phyloP scores from a whole-genome alignment of 2,113 vertebrate species.

The Amphilophus citrinellus region DNA sequence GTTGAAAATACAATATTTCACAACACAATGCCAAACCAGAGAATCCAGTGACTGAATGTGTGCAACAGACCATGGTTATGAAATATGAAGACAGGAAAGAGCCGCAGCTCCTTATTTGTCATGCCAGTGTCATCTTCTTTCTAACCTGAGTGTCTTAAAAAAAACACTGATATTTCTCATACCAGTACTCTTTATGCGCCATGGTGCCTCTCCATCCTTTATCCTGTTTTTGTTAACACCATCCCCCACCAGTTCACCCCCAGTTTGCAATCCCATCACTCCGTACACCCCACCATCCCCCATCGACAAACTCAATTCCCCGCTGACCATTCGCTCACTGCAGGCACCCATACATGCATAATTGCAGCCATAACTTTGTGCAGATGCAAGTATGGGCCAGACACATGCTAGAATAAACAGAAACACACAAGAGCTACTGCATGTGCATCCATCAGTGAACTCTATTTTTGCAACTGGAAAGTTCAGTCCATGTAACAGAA shows the following conservation, averaged over 20 bases:
- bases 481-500: not conserved
- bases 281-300: constrained; percentile 59
- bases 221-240: constrained; percentile 23
- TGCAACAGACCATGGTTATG: constrained; percentile 54
- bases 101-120: constrained; percentile 48
- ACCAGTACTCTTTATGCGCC: constrained; percentile 7
- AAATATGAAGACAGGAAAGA: constrained; percentile 60
- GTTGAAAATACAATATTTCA: not conserved
- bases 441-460: not conserved
- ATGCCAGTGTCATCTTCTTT: constrained; percentile 33
- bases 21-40: constrained; percentile 31
- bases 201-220: constrained; percentile 27
- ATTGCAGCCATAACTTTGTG: constrained; percentile 34
- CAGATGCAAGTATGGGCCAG: constrained; percentile 1
- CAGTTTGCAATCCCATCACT: constrained; percentile 35
- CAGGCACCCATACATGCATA: constrained; percentile 32
- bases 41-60: constrained; percentile 32
- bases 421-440: not conserved
- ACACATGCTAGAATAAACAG: not conserved
- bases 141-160: constrained; percentile 6
- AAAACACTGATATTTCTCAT: constrained; percentile 11
- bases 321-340: constrained; percentile 45
- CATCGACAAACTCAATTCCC: constrained; percentile 55
- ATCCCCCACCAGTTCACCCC: constrained; percentile 58
- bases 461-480: constrained; percentile 1